Percentiles rank a stretch among this genome's conserved stretches.
Conservation (phyloP, 2,113 vertebrate species). For the Cichladusa arquata region DNA sequence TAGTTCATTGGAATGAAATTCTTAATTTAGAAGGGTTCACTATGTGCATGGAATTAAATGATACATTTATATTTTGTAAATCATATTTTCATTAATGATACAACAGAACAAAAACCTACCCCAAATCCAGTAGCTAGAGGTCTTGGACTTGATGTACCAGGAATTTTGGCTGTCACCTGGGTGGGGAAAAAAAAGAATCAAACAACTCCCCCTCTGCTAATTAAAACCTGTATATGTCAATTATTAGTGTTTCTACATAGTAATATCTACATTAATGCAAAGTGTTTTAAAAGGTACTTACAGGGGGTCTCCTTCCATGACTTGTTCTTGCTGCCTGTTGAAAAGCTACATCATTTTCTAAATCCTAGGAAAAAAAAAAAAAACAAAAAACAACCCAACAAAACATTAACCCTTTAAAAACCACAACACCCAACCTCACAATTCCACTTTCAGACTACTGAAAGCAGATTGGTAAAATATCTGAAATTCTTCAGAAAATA, state of each 20-base stretch:
- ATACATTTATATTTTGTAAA: not conserved
- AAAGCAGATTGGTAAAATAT: not conserved
- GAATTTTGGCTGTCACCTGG: slow-evolving; percentile 91
- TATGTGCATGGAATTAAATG: not conserved
- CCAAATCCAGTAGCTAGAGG: slow-evolving; percentile 85
- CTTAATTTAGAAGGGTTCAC: not conserved
- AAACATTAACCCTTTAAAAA: not conserved
- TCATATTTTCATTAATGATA: not conserved
- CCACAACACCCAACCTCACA: not conserved
- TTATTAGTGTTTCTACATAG: not conserved
- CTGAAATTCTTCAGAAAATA: not conserved
- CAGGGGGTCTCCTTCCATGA: slow-evolving; percentile 91
- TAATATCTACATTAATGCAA: not conserved
- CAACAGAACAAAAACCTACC: slow-evolving; percentile 73
- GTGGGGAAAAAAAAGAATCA: not conserved
- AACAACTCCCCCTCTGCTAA: not conserved
- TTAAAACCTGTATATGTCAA: not conserved
- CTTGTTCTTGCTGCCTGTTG: slow-evolving; percentile 92
- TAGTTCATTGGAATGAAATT: not conserved
- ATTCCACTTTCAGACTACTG: not conserved
- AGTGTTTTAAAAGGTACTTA: slow-evolving; percentile 69
- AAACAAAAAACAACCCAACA: not conserved
- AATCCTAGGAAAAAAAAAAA: slow-evolving; percentile 76
- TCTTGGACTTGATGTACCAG: slow-evolving; percentile 84
- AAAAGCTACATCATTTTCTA: slow-evolving; percentile 92